Percentiles rank a stretch among this genome's conserved stretches.
These are phyloP conservation scores for Bimastos eiseni DNA, from an alignment of 2,888 invertebrate species.

Conservation along the genomic window DNA sequence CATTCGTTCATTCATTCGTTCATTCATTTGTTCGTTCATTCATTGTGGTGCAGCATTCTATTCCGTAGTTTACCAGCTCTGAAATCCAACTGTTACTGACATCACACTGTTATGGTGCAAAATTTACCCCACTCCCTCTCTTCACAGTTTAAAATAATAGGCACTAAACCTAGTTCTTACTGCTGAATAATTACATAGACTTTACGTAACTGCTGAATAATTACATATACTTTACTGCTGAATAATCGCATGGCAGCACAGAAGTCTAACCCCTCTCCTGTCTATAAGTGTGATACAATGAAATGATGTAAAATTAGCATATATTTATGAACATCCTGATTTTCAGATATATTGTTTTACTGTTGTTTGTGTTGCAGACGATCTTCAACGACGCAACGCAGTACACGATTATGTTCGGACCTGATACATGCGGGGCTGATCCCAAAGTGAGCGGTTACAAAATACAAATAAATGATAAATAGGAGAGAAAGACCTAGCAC, in stretches of 20 bases:
- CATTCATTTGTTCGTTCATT: background rate
- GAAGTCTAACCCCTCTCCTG: no score
- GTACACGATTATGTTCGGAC: conserved; percentile 99
- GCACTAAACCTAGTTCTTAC: no score
- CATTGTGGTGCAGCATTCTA: background rate
- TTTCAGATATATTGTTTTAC: background rate
- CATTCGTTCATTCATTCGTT: background rate
- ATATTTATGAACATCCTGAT: background rate
- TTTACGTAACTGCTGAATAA: no score
- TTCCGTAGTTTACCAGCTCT: background rate
- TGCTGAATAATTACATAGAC: no score
- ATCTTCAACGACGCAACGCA: conserved; percentile 92
- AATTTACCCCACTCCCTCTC: no score
- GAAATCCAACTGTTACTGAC: background rate
- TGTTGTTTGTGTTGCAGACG: conserved; percentile 61
- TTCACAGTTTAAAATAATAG: no score
- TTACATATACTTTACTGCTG: no score
- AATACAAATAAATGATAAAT: no score
- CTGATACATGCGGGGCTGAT: conserved; percentile 96
- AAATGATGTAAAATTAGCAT: background rate
- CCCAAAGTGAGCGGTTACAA: conserved; percentile 75
- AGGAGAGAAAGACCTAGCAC: no score
- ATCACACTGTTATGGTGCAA: no score
- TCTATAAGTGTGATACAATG: no score
- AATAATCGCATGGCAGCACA: no score